phyloP scores from a whole-genome alignment of 2,113 vertebrate species.

The Calyptommatus sinebrachiatus region DNA sequence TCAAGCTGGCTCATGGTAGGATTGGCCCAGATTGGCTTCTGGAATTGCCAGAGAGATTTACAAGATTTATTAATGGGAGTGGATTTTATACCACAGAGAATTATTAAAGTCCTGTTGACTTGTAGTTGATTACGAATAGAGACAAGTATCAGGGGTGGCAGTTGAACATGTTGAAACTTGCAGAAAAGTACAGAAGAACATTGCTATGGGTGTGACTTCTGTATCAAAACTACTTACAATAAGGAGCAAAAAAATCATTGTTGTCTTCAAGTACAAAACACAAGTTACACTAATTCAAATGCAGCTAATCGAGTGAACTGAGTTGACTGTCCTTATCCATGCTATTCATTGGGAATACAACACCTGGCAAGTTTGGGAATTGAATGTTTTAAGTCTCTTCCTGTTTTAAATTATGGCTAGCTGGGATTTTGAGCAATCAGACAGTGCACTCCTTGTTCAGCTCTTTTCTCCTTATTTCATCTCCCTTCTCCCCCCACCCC shows the following conservation, averaged over 20 bases:
- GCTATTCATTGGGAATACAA: conserved; percentile 1
- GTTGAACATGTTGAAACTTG: not conserved
- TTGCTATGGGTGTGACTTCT: not conserved
- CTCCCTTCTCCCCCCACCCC: not conserved
- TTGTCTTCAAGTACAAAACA: not conserved
- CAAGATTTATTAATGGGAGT: not conserved
- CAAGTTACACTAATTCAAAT: not conserved
- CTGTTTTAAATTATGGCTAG: conserved; percentile 8
- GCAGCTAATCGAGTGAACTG: not conserved
- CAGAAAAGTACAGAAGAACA: not conserved
- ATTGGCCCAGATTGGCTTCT: no score
- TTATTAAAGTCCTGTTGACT: not conserved
- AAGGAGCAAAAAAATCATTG: not conserved
- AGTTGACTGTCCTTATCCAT: not conserved
- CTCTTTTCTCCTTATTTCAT: not conserved
- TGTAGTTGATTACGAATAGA: not conserved
- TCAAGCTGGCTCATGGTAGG: no score
- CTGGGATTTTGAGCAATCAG: not conserved
- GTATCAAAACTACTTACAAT: not conserved
- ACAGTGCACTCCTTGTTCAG: conserved; percentile 20
- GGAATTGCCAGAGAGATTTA: no score
- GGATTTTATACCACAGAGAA: not conserved
- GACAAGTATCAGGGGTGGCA: not conserved
- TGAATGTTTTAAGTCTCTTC: not conserved
- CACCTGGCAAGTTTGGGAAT: conserved; percentile 11